Evolutionary conservation across 2,888 invertebrate species (phyloP).

Genomic region (Drosophila mulleri): DNA sequence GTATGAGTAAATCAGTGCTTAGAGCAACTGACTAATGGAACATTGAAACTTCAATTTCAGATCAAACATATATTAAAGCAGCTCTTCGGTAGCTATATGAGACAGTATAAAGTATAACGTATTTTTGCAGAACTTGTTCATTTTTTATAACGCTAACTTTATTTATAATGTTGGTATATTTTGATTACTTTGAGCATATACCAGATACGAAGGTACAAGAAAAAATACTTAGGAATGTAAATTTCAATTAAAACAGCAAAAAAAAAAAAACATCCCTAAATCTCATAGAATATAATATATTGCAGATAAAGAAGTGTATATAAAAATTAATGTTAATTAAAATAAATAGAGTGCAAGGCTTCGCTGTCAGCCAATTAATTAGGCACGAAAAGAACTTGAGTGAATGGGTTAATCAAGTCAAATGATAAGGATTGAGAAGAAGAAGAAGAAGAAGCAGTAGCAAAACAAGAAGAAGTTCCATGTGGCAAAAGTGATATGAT

Average conservation of each 20-base stretch:
- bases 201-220: background rate
- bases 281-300: background rate
- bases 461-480: too few relatives aligned
- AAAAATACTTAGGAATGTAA: background rate
- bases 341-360: background rate
- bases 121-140: background rate
- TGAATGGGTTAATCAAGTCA: conserved; percentile 3
- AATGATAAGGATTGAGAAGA: background rate
- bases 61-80: background rate
- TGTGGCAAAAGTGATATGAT: background rate
- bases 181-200: background rate
- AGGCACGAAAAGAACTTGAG: background rate
- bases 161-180: background rate
- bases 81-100: too few relatives aligned
- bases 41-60: too few relatives aligned
- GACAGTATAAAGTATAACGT: background rate
- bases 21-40: background rate
- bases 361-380: background rate
- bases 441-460: background rate
- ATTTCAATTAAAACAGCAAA: background rate
- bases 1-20: background rate
- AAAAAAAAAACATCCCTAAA: too few relatives aligned
- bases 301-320: background rate
- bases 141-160: background rate
- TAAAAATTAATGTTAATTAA: conserved; percentile 14